Base-by-base conservation (phyloP, 2,888 invertebrate genomes). In the Chrysodeixis includens region DNA sequence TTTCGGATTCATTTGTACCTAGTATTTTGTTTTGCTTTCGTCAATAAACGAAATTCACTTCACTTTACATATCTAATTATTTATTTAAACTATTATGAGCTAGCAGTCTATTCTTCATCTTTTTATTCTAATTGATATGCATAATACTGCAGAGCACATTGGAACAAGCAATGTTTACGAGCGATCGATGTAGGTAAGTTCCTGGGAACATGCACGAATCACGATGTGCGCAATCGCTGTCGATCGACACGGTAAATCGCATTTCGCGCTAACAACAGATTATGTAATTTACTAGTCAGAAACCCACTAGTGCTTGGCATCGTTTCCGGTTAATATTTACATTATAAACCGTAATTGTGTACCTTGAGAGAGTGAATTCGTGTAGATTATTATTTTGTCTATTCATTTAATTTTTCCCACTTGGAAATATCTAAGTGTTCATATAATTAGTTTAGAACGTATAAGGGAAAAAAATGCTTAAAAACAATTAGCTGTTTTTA, bases 1-100 rank as follows among this genome's bases (percentile, higher is more conserved):
- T 83, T 86, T 86, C 70, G 86, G 81, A 90, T 86, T 88, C 93
- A 93, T 94, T 92, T 87, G 82, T 76, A n/a, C n/a, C n/a, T n/a
- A 70, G 75, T 74, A 62, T 56, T 72, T 72, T 67, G 20, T 64
- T 78, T 63, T 67, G 46, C 44, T 54, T 62, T 65, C 62, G 74
- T 68, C 61, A 77, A 52, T 68, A 68, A 56, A 73, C 68, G 61
- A 64, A 77, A 62, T 59, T 56, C 68, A 74, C 68, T 54, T 35
- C 60, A 74, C 53, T 44, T 8, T 35, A 35, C 68, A 74, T 46
- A 60, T 40, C 51, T 66, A 30, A 3, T 35, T 12, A 51, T 14
- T 1, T 53, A 58, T 56, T 53, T 49, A 55, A 22, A n/a, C 7
- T 40, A 44, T 0, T 53, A 5, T 5, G n/a, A 9, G 53, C 8